A percentile compares a stretch with the other conserved stretches of the same genome.
Conservation (phyloP, 2,888 invertebrate genomes). For the Lasioglossum marginatum region DNA sequence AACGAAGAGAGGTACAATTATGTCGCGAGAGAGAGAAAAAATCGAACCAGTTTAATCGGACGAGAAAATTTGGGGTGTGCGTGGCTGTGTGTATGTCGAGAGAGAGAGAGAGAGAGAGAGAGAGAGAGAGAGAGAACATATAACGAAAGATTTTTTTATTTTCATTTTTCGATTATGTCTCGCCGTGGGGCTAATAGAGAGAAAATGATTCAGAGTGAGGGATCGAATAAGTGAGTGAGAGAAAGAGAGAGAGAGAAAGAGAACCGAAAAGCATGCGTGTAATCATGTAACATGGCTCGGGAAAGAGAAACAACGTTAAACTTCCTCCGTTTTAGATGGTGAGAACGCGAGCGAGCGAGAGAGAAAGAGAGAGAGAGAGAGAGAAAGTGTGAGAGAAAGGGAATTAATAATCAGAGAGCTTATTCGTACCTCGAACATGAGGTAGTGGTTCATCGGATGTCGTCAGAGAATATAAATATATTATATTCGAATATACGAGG, state of each 20-base stretch:
- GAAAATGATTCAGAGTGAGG: neutral
- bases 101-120: slow-evolving; percentile 9
- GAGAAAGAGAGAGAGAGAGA: neutral
- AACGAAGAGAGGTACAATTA: slow-evolving; percentile 26
- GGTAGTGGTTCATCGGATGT: slow-evolving; percentile 55
- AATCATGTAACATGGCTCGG: slow-evolving; percentile 65
- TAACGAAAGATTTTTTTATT: slow-evolving; percentile 11
- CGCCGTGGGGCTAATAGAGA: neutral
- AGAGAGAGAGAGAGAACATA: neutral
- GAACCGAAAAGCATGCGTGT: slow-evolving; percentile 30
- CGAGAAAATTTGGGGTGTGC: neutral
- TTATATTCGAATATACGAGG: slow-evolving; percentile 57
- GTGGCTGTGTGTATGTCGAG: neutral
- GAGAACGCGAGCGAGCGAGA: neutral
- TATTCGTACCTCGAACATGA: slow-evolving; percentile 57
- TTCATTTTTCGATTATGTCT: slow-evolving; percentile 41
- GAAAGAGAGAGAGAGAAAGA: neutral
- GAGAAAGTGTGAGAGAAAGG: neutral
- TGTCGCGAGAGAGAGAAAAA: slow-evolving; percentile 26
- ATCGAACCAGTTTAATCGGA: slow-evolving; percentile 9
- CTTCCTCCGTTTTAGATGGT: slow-evolving; percentile 24
- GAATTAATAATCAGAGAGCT: slow-evolving; percentile 67
- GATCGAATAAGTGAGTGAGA: neutral
- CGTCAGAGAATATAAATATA: slow-evolving; percentile 53
- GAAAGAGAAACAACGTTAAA: slow-evolving; percentile 28